A percentile compares a stretch with the other conserved stretches of the same genome.
phyloP scores from a whole-genome alignment of 1,140 invertebrate species.

The Caenorhabditis latens region DNA sequence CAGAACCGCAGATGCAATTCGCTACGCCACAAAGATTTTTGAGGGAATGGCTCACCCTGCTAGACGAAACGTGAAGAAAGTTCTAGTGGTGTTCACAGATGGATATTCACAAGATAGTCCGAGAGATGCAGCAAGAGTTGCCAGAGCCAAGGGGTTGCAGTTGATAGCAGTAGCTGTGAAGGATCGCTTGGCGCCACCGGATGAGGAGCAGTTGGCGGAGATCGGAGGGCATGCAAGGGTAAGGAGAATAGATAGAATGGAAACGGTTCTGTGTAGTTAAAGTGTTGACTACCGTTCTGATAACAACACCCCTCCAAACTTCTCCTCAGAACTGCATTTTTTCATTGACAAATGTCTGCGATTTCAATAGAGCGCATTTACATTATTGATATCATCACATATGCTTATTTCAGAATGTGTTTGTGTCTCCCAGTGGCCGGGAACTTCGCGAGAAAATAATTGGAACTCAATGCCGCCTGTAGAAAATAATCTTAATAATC shows the following conservation, averaged over 20 bases:
- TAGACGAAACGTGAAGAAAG: conserved; percentile 40
- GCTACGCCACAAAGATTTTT: conserved; percentile 54
- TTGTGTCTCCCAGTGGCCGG: conserved; percentile 29
- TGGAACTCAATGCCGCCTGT: conserved; percentile 25
- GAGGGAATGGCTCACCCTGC: conserved; percentile 25
- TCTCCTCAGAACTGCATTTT: too few relatives aligned
- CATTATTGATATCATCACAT: too few relatives aligned
- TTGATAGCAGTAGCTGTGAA: conserved; percentile 54
- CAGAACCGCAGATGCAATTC: conserved; percentile 59
- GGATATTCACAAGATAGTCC: conserved; percentile 64
- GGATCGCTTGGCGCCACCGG: conserved; percentile 48
- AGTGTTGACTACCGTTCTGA: too few relatives aligned
- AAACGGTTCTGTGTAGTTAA: background rate
- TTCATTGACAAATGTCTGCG: too few relatives aligned
- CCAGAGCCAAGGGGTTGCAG: conserved; percentile 59
- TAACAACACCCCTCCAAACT: too few relatives aligned
- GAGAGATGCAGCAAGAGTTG: conserved; percentile 25
- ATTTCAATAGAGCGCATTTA: too few relatives aligned
- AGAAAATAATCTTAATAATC: background rate
- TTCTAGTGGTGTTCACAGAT: conserved; percentile 61
- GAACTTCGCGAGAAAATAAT: conserved; percentile 57
- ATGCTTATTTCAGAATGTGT: conserved; percentile 10
- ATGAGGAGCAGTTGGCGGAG: conserved; percentile 45
- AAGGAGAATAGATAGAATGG: background rate
- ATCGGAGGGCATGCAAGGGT: conserved; percentile 51